Base-by-base conservation (phyloP, 2,888 invertebrate genomes). In the Thymelicus sylvestris region DNA sequence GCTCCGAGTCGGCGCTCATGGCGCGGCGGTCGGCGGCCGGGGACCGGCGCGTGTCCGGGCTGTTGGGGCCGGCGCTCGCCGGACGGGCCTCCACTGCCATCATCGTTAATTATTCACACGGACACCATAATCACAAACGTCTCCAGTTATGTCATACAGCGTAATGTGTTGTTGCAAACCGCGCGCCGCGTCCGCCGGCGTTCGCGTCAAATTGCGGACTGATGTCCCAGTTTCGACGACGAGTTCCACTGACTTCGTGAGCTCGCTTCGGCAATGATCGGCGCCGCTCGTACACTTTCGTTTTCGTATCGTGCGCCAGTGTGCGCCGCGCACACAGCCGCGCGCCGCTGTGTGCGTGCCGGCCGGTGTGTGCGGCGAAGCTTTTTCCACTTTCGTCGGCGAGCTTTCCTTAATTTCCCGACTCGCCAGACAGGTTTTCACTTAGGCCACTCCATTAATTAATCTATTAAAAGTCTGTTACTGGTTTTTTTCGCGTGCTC, bases 171-270 rank as follows among this genome's bases (percentile, higher is more conserved):
- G 81, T 81, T 71, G 48, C 64, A 52, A 62, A 79, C 77, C 81
- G 87, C 83, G 83, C 82, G 85, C 84, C 87, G 83, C 91, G 92
- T 92, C 93, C 91, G 87, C 83, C 87, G 84, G 85, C 88, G 86
- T 81, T 90, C 91, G 93, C 93, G 89, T 91, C 90, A 89, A 86
- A 85, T 88, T 90, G 91, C 94, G 90, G 92, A 95, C 95, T 94
- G 95, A 95, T 95, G 95, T 95, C 95, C 95, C 95, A 95, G 94
- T 95, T 95, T 94, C 92, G 87, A 83, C 91, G 91, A 87, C 88
- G 92, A 94, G 93, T 93, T 93, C 92, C 83, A 94, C 93, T 91
- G 91, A 92, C 92, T 94, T 87, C 89, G 94, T 92, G 89, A 92
- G 93, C 91, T 84, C 87, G 90, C 89, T 86, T 94, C 95, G 95